Evolutionary conservation across 2,888 invertebrate genomes (phyloP).

Genomic region (Diogma glabrata): DNA sequence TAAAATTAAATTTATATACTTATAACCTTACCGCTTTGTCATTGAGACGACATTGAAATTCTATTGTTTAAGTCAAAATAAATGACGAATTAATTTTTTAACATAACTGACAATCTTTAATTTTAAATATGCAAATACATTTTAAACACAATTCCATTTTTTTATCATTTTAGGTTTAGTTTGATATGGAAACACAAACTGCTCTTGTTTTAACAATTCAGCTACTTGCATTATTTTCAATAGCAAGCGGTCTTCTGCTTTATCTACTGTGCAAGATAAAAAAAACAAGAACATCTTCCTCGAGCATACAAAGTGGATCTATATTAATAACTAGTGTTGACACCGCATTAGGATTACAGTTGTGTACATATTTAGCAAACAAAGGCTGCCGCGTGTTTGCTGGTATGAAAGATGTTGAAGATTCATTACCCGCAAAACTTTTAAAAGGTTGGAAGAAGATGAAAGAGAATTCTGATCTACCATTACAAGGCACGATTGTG

Average conservation of each 20-base stretch:
- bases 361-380: constrained; percentile 58
- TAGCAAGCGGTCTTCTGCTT: constrained; percentile 68
- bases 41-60: too few species aligned
- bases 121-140: too few species aligned
- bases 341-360: constrained; percentile 66
- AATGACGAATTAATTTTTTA: too few species aligned
- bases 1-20: too few species aligned
- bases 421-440: constrained; percentile 48
- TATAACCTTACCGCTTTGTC: too few species aligned
- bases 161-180: background rate
- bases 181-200: constrained; percentile 69
- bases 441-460: constrained; percentile 48
- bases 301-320: constrained; percentile 45
- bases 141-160: background rate
- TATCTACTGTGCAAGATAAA: constrained; percentile 67
- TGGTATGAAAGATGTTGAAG: constrained; percentile 47
- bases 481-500: constrained; percentile 45
- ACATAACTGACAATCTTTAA: too few species aligned
- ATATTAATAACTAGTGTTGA: constrained; percentile 71
- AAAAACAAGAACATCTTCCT: constrained; percentile 37
- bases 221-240: constrained; percentile 67
- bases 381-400: constrained; percentile 70
- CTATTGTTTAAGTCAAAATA: too few species aligned
- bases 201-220: constrained; percentile 70
- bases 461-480: constrained; percentile 39